Percentiles rank a stretch among this genome's conserved stretches.
Evolutionary conservation across 2,113 vertebrate species (phyloP).

Genomic region (Merops nubicus): DNA sequence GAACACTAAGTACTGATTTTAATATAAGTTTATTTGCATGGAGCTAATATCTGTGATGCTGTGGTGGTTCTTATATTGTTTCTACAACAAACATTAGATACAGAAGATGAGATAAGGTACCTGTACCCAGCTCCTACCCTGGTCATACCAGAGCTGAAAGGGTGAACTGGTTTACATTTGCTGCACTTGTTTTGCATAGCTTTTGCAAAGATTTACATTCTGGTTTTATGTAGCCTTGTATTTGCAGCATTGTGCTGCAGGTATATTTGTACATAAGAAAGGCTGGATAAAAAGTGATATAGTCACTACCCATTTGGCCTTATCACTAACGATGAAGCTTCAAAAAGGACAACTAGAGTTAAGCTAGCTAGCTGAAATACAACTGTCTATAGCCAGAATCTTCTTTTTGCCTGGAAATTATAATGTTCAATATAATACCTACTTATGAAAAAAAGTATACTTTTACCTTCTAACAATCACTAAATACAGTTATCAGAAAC

Average conservation of each 20-base stretch:
- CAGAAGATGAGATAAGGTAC: background rate
- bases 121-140: background rate
- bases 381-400: background rate
- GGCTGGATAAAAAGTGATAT: background rate
- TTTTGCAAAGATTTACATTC: background rate
- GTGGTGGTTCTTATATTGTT: background rate
- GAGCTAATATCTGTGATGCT: background rate
- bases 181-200: background rate
- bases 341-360: background rate
- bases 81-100: background rate
- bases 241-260: background rate
- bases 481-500: background rate
- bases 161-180: background rate
- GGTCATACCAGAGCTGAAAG: background rate
- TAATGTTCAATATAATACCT: background rate
- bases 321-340: background rate
- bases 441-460: background rate
- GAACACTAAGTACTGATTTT: background rate
- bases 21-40: background rate
- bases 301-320: background rate
- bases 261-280: background rate
- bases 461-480: background rate
- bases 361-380: background rate
- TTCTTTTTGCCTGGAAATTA: background rate
- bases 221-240: background rate